A percentile compares a stretch with the other conserved stretches of the same genome.
These are phyloP conservation scores for Lepeophtheirus salmonis DNA, from an alignment of 1,140 invertebrate species.

Conservation along the genomic window DNA sequence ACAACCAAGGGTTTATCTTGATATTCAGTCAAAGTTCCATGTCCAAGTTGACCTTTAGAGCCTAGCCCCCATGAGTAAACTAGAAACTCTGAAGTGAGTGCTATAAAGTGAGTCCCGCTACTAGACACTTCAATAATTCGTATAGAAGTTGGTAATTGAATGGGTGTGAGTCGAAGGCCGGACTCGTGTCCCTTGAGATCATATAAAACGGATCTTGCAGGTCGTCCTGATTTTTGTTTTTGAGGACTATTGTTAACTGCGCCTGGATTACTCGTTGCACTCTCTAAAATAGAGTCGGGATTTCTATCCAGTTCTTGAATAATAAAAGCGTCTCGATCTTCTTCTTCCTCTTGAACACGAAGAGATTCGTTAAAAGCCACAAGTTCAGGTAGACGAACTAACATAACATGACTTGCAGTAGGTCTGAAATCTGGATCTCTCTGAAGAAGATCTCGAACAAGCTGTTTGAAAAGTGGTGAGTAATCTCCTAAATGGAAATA, in stretches of 20 bases:
- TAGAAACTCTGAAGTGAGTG: constrained; percentile 40
- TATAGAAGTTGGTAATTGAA: constrained; percentile 34
- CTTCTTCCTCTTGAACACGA: constrained; percentile 25
- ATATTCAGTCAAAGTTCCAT: constrained; percentile 36
- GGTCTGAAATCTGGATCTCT: constrained; percentile 42
- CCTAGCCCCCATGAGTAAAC: constrained; percentile 53
- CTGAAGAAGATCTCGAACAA: constrained; percentile 42
- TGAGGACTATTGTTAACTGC: not conserved
- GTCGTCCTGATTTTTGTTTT: constrained; percentile 14
- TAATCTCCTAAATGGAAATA: constrained; percentile 34
- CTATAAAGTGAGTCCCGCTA: constrained; percentile 45
- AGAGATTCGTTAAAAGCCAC: constrained; percentile 27
- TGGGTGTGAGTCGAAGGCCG: constrained; percentile 33
- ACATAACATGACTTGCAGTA: constrained; percentile 34
- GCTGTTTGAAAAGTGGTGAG: constrained; percentile 40
- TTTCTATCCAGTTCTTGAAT: not conserved
- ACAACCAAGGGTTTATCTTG: constrained; percentile 36
- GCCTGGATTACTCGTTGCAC: not conserved
- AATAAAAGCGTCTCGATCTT: constrained; percentile 14
- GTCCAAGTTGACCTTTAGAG: constrained; percentile 43
- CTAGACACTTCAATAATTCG: constrained; percentile 35
- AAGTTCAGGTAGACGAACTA: constrained; percentile 36
- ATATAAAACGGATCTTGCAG: constrained; percentile 36
- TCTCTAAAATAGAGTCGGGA: not conserved
- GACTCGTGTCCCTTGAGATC: constrained; percentile 35